Percentiles rank a stretch among this genome's conserved stretches.
Conservation (phyloP, 2,797 vertebrate genomes). For the Cynodonichthys magdalenae region DNA sequence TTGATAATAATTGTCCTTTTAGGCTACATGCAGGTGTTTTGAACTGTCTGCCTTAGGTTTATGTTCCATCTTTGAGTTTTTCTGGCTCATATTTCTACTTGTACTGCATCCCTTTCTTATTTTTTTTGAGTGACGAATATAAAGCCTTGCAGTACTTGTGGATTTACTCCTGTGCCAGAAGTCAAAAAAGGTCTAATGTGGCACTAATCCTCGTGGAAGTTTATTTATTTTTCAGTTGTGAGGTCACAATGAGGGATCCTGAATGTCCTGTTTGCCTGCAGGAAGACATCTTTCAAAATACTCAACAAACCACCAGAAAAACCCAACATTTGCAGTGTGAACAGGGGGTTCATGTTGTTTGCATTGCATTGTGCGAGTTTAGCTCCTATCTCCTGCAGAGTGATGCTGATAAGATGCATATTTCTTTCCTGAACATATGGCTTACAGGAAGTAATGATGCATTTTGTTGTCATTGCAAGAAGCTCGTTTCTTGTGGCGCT, state of each 20-base stretch:
- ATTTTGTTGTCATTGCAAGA: slow-evolving; percentile 28
- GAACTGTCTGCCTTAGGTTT: too few relatives aligned
- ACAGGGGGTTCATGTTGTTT: slow-evolving; percentile 24
- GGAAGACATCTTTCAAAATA: slow-evolving; percentile 24
- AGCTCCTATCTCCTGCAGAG: slow-evolving; percentile 23
- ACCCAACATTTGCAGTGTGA: slow-evolving; percentile 15
- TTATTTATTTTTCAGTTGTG: slow-evolving; percentile 57
- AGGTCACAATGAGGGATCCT: slow-evolving; percentile 33
- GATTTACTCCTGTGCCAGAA: slow-evolving; percentile 51
- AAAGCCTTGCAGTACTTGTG: neutral
- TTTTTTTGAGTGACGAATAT: slow-evolving; percentile 3
- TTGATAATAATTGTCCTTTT: neutral
- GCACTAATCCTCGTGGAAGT: slow-evolving; percentile 42
- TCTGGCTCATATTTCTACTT: neutral
- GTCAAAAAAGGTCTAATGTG: slow-evolving; percentile 51
- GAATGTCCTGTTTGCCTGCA: slow-evolving; percentile 12
- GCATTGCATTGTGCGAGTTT: slow-evolving; percentile 24
- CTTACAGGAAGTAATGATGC: slow-evolving; percentile 22
- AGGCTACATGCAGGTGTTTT: neutral
- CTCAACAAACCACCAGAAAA: slow-evolving; percentile 26
- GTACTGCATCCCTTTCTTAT: slow-evolving; percentile 1
- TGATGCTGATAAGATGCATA: slow-evolving; percentile 3
- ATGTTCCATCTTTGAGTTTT: neutral
- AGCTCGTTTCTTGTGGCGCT: slow-evolving; percentile 37
- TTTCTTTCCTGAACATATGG: slow-evolving; percentile 13